Base-by-base conservation (phyloP, 2,888 invertebrate genomes). In the Acronicta leporina region DNA sequence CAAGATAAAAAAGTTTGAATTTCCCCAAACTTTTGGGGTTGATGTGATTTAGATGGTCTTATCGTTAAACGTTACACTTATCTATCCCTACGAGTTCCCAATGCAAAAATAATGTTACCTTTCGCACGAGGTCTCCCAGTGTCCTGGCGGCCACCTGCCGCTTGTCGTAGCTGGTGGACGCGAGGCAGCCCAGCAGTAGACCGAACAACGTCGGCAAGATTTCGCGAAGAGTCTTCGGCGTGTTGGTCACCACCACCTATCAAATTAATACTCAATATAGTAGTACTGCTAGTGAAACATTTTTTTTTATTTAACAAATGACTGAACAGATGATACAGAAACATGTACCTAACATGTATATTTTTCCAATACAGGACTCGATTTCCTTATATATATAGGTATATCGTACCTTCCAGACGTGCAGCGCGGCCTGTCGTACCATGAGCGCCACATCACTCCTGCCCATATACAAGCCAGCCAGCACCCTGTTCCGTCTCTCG, bases 381-480 rank as follows among this genome's bases (percentile, higher is more conserved):
- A n/a, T n/a, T n/a, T n/a, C n/a, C 25, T 2, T 25, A 5, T 27
- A 5, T 27, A 27, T 5, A 1, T 27, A 27, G 27, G 7, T 0
- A 8, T 2, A 4, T 43, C 48, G 49, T n/a, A 89, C 92, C 95
- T 99, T 99, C 99, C 99, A 99, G 0, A 99, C 99, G 89, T 99
- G 99, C 58, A 99, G 95, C 9, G 99, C 99, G 0, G 99, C 98
- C 94, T 99, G 99, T 0, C 99, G 96, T 25, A 99, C 99, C 97
- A 99, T 98, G 51, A 99, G 94, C 3, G 99, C 98, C 0, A 99
- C 99, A 86, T 99, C 99, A 52, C 99, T 99, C 57, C 99, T 95
- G 4, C 99, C 99, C 98, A 99, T 99, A 87, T 99, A 99, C 43
- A 99, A 93, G 0, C 99, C 99, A 25, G 99, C 98, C 53, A 99